Evolutionary conservation across 2,113 vertebrate species (phyloP), one percentile per base, ranked within the genome.

Genomic region (Bubalus kerabau): DNA sequence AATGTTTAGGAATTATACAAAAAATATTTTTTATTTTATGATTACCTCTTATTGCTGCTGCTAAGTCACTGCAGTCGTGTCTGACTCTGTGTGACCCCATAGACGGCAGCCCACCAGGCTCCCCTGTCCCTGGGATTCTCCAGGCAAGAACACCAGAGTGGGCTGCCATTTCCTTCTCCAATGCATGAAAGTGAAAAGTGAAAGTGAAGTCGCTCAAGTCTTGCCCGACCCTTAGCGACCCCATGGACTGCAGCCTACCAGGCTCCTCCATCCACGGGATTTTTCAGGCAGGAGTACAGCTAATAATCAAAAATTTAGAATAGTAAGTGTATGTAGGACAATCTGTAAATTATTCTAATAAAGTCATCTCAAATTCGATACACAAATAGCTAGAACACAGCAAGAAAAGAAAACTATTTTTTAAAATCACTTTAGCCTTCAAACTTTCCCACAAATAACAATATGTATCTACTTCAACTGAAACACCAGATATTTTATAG

Each of bases 401-500:
- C 1, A 8, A 91, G 86, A 90, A 95, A 43, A 82, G 23, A 78
- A 67, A 71, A 52, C 0, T 71, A 12, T 5, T n/a, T 56, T 78
- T 52, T 30, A 1, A 86, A 7, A 90, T 91, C 87, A 88, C 40
- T 96, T 87, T 85, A 16, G 43, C 57, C 57, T 97, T 82, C 36
- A 92, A 85, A 91, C 30, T 71, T 59, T 96, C 76, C 76, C 76
- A 91, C 43, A 67, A 59, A 85, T 84, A 96, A 94, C 23, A 87
- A 28, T 36, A 90, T 54, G 57, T 23, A 67, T 56, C 12, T 81
- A 85, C 24, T 60, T 91, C 30, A 60, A 84, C 5, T 95, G 50
- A 96, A 89, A 74, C 26, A 95, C 54, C 54, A 94, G 59, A 28
- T 60, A 94, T 87, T 87, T 92, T 94, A 84, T 26, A 92, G 52